These are phyloP conservation scores for Macaria notata DNA, from an alignment of 2,888 invertebrate species.

Conservation along the genomic window DNA sequence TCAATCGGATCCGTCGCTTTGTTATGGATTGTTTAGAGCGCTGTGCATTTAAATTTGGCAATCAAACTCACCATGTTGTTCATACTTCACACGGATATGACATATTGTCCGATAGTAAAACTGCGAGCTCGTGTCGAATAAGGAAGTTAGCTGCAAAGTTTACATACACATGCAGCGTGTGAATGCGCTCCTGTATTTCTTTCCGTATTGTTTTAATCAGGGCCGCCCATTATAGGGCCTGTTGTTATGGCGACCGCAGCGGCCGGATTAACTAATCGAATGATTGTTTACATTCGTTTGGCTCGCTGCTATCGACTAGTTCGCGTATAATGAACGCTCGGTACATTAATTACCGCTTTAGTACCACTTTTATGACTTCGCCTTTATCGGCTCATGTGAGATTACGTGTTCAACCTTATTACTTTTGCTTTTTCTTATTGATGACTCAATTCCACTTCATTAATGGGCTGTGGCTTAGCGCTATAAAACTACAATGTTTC, in stretches of 20 bases:
- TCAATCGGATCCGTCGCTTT: conserved; percentile 65
- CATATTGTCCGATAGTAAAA: conserved; percentile 23
- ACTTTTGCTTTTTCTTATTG: conserved; percentile 54
- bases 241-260: conserved; percentile 50
- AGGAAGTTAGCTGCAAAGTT: conserved; percentile 10
- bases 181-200: conserved; percentile 39
- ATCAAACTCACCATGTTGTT: conserved; percentile 20
- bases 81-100: conserved; percentile 12
- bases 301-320: conserved; percentile 55
- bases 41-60: conserved; percentile 25
- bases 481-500: conserved; percentile 39
- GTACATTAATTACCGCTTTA: conserved; percentile 76
- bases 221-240: conserved; percentile 44
- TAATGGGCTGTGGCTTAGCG: conserved; percentile 35
- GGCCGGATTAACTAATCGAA: conserved; percentile 69
- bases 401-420: conserved; percentile 69
- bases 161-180: conserved; percentile 5
- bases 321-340: conserved; percentile 68
- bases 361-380: conserved; percentile 66
- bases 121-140: neutral
- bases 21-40: conserved; percentile 32
- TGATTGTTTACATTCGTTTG: conserved; percentile 69
- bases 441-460: conserved; percentile 63
- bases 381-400: conserved; percentile 68
- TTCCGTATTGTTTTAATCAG: conserved; percentile 59